Percentiles rank a stretch among this genome's conserved stretches.
Evolutionary conservation across 2,797 vertebrate genomes (phyloP).

Genomic region (Mycteria americana): DNA sequence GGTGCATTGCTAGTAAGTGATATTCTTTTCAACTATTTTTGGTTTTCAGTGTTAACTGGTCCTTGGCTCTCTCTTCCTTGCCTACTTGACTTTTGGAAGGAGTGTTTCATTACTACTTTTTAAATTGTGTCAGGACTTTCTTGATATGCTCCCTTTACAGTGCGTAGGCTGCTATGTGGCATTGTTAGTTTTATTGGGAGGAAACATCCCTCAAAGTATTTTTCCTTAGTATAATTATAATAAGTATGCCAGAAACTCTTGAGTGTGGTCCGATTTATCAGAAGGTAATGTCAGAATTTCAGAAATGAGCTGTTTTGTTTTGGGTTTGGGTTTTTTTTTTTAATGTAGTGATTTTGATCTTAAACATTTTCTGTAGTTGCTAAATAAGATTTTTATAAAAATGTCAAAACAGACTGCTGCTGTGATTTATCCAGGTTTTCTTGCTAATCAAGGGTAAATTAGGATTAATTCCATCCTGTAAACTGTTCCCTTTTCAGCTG

Average conservation of each 20-base stretch:
- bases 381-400: background rate
- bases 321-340: background rate
- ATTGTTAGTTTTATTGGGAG: background rate
- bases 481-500: background rate
- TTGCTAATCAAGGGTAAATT: background rate
- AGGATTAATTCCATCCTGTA: background rate
- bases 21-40: background rate
- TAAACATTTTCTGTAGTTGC: background rate
- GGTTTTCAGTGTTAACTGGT: background rate
- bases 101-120: background rate
- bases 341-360: background rate
- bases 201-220: background rate
- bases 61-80: background rate
- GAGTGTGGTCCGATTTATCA: background rate
- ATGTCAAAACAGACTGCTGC: background rate
- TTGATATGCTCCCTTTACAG: background rate
- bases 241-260: background rate
- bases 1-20: background rate
- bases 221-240: background rate
- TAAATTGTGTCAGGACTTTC: background rate
- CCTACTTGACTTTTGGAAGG: background rate
- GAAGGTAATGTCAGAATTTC: background rate
- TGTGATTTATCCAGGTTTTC: background rate
- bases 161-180: background rate
- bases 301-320: background rate